Percentiles rank a stretch among this genome's conserved stretches.
These are phyloP conservation scores for Enteromius fasciolatus DNA, from an alignment of 2,797 vertebrate genomes.

Conservation along the genomic window DNA sequence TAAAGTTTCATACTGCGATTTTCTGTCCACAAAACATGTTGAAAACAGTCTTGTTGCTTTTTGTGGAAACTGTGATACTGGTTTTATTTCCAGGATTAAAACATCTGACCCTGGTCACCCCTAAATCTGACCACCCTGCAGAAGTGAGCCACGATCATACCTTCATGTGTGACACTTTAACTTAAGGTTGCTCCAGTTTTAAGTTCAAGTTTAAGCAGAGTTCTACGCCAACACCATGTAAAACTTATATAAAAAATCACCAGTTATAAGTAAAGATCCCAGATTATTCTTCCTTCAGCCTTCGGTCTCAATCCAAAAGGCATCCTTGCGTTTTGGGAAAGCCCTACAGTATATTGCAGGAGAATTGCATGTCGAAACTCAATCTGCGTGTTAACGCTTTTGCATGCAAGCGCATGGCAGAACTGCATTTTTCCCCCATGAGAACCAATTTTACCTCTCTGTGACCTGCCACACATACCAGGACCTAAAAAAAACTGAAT, in stretches of 20 bases:
- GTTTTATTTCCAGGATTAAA: no score
- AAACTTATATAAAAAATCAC: conserved; percentile 11
- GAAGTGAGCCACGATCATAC: neutral
- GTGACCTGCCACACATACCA: conserved; percentile 48
- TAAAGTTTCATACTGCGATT: neutral
- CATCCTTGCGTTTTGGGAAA: conserved; percentile 25
- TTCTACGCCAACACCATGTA: neutral
- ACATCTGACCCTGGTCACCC: neutral
- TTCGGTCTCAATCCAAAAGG: neutral
- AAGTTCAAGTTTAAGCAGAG: neutral
- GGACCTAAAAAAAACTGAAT: conserved; percentile 13
- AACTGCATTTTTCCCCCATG: conserved; percentile 34
- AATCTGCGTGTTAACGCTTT: neutral
- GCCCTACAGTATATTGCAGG: neutral
- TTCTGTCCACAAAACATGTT: neutral
- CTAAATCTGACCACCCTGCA: neutral
- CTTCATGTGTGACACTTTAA: no score
- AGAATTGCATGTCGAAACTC: neutral
- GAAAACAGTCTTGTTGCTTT: no score
- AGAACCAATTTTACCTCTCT: conserved; percentile 47
- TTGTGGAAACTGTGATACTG: no score
- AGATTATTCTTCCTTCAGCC: neutral
- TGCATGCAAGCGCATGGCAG: conserved; percentile 24
- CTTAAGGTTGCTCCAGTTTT: neutral
- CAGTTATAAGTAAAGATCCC: neutral